Percentiles rank a stretch among this genome's conserved stretches.
Conservation (phyloP, 2,888 invertebrate genomes). For the Lagria hirta region DNA sequence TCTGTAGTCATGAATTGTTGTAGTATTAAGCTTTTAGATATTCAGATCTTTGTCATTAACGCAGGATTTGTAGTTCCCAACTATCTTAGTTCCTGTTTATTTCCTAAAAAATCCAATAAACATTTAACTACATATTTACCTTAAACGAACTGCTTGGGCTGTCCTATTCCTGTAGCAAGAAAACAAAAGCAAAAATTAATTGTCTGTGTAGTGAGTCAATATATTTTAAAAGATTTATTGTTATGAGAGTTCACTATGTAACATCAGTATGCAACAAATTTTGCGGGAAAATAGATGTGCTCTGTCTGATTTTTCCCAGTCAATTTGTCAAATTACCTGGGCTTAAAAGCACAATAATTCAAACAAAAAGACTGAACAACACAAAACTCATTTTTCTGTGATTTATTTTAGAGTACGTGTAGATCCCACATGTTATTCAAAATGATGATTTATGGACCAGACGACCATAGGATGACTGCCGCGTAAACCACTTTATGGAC, state of each 20-base stretch:
- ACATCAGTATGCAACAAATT: conserved; percentile 19
- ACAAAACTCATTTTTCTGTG: conserved; percentile 33
- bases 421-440: conserved; percentile 32
- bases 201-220: too few species aligned
- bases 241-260: too few species aligned
- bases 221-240: too few species aligned
- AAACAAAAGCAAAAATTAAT: conserved; percentile 1
- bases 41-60: too few species aligned
- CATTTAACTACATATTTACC: too few species aligned
- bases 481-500: conserved; percentile 3
- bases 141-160: conserved; percentile 15
- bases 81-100: too few species aligned
- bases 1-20: too few species aligned
- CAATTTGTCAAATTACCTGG: conserved; percentile 33
- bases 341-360: conserved; percentile 33
- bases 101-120: too few species aligned
- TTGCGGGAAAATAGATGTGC: conserved; percentile 12
- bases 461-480: conserved; percentile 8
- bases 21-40: too few species aligned
- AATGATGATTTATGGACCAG: conserved; percentile 32
- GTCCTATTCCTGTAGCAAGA: conserved; percentile 15
- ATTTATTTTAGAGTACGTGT: conserved; percentile 34
- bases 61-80: too few species aligned
- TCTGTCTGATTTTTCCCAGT: conserved; percentile 26
- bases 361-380: conserved; percentile 26